Evolutionary conservation across 2,797 vertebrate species (phyloP).

Genomic region (Tiaroga cobitis): DNA sequence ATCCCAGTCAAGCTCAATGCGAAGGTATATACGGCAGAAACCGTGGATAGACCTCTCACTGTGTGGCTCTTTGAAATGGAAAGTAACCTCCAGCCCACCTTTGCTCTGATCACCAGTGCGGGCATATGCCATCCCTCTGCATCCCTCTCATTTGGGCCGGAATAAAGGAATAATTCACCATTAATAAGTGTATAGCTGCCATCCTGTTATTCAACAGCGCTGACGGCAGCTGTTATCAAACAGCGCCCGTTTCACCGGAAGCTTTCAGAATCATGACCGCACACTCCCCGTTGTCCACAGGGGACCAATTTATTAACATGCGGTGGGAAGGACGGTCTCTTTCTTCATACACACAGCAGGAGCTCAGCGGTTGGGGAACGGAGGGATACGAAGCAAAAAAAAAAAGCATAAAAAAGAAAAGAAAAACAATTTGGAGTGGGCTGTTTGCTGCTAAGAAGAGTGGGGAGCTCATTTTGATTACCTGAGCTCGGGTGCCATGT

Average conservation of each 20-base stretch:
- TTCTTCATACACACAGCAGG: constrained; percentile 20
- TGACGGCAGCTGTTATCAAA: constrained; percentile 50
- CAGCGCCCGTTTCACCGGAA: constrained; percentile 34
- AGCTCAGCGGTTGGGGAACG: neutral
- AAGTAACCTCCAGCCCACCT: constrained; percentile 66
- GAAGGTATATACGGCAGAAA: constrained; percentile 42
- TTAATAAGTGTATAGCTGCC: constrained; percentile 70
- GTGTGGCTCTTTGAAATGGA: constrained; percentile 78
- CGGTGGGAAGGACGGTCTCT: constrained; percentile 58
- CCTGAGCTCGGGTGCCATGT: constrained; percentile 45
- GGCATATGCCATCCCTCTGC: constrained; percentile 55
- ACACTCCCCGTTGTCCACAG: constrained; percentile 35
- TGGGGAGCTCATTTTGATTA: constrained; percentile 45
- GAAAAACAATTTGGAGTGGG: constrained; percentile 39
- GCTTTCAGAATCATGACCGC: constrained; percentile 49
- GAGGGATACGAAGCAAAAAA: neutral
- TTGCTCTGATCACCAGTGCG: constrained; percentile 47
- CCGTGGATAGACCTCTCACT: constrained; percentile 49
- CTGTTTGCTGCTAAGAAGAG: constrained; percentile 36
- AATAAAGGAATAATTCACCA: constrained; percentile 62
- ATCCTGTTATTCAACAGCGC: constrained; percentile 72
- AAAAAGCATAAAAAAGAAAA: constrained; percentile 1
- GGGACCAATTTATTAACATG: constrained; percentile 83
- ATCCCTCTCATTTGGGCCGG: constrained; percentile 69
- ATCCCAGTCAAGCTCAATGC: constrained; percentile 37